These are phyloP conservation scores for Atopsyche davidsoni DNA, from an alignment of 1,140 invertebrate species.

Conservation along the genomic window DNA sequence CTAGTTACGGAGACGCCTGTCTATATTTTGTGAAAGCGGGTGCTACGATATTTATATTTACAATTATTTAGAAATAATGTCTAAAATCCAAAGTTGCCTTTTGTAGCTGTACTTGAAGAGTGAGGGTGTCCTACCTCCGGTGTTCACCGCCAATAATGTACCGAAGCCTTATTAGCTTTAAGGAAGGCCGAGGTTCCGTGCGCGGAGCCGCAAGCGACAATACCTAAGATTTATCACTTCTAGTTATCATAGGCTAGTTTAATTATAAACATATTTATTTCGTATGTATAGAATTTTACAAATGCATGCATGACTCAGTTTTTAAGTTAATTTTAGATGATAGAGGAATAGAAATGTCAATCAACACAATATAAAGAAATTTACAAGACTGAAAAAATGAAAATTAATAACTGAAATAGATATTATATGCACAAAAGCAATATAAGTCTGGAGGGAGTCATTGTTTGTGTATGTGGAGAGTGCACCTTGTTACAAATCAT, in stretches of 20 bases:
- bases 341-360: constrained; percentile 20
- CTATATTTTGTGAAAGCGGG: constrained; percentile 19
- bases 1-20: constrained; percentile 25
- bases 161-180: constrained; percentile 5
- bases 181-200: background rate
- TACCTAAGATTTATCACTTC: constrained; percentile 29
- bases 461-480: constrained; percentile 16
- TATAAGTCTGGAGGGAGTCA: constrained; percentile 3
- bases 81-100: constrained; percentile 49
- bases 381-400: constrained; percentile 51
- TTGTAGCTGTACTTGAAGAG: constrained; percentile 28
- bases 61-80: constrained; percentile 11
- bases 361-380: constrained; percentile 40
- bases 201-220: constrained; percentile 22
- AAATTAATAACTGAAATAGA: constrained; percentile 40
- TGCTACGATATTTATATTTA: constrained; percentile 26
- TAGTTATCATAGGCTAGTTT: constrained; percentile 27
- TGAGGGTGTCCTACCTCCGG: too few relatives aligned
- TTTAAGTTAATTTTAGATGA: constrained; percentile 26
- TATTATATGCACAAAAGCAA: constrained; percentile 44
- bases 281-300: constrained; percentile 29
- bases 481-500: constrained; percentile 51
- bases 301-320: constrained; percentile 29
- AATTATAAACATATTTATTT: constrained; percentile 29
- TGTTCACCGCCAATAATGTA: constrained; percentile 28